Evolutionary conservation across 2,797 vertebrate genomes (phyloP), one percentile per base, ranked within the genome.

Genomic region (Onychomys leucogaster): DNA sequence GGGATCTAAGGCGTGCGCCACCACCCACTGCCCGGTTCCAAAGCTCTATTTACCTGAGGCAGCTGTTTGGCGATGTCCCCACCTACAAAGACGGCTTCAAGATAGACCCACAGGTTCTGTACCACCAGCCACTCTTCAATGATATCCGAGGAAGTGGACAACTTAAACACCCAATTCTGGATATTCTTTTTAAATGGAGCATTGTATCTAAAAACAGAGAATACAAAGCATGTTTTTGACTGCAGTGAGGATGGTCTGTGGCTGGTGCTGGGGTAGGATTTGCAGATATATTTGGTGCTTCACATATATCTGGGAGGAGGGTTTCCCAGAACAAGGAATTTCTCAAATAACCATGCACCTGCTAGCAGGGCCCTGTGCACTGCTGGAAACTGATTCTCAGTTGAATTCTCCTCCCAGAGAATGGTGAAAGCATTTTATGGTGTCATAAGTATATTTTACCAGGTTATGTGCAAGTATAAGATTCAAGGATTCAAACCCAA

Each of bases 41-140:
- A 91, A 4, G 16, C 34, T n/a, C 0, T 86, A 71, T 83, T 98
- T 98, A 99, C 99, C 98, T 99, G 98, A 14, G 99, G 99, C 49
- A 99, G 97, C 63, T 99, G 98, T 95, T 99, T 99, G 94, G 99
- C 98, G 3, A 99, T 99, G 98, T 99, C 98, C 52, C 99, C 99
- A 0, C 98, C 99, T 69, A 99, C 97, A 98, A 99, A 99, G 96
- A 99, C 99, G 90, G 99, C 99, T 98, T 99, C 99, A 63, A 99
- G 98, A 83, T 99, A 99, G 96, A 99, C 95, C 99, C 99, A 99
- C 69, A 99, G 98, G 71, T 99, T 99, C 97, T 99, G 99, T 5
- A 99, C 99, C 89, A 99, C 11, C 14, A 99, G 65, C 99, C 99
- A 99, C 95, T 99, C 98, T 98, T 99, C 99, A 96, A 99, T 98